A percentile compares a stretch with the other conserved stretches of the same genome.
These are phyloP conservation scores for Limanda limanda DNA, from an alignment of 2,113 vertebrate genomes.

Conservation along the genomic window DNA sequence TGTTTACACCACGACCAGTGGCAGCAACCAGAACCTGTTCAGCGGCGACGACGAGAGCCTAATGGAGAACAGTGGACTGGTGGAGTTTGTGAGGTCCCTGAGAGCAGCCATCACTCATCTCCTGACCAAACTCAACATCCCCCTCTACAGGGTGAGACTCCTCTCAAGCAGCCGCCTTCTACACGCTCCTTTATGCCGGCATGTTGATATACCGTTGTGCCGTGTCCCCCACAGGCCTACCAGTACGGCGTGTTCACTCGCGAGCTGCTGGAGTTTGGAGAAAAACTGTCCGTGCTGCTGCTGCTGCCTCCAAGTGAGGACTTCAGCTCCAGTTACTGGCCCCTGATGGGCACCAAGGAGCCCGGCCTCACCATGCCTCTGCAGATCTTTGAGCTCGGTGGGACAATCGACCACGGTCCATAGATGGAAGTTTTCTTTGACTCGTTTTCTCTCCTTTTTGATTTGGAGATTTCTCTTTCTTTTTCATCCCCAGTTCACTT, in stretches of 20 bases:
- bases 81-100: slow-evolving; percentile 74
- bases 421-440: too few relatives aligned
- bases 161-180: neutral
- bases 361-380: slow-evolving; percentile 80
- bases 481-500: slow-evolving; percentile 75
- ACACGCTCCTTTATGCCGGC: neutral
- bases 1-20: slow-evolving; percentile 59
- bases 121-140: slow-evolving; percentile 83
- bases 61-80: slow-evolving; percentile 65
- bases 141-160: slow-evolving; percentile 80
- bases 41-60: slow-evolving; percentile 48
- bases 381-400: slow-evolving; percentile 85
- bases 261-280: slow-evolving; percentile 82
- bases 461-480: too few relatives aligned
- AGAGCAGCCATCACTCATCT: slow-evolving; percentile 78
- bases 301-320: slow-evolving; percentile 84
- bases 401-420: neutral
- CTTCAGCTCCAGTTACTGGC: slow-evolving; percentile 82
- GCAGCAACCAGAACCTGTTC: slow-evolving; percentile 54
- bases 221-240: slow-evolving; percentile 65
- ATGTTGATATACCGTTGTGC: too few relatives aligned
- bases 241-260: slow-evolving; percentile 83
- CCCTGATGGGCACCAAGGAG: slow-evolving; percentile 74
- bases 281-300: slow-evolving; percentile 79
- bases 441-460: too few relatives aligned